Evolutionary conservation across 2,797 vertebrate genomes (phyloP).

Genomic region (Knipowitschia caucasica): DNA sequence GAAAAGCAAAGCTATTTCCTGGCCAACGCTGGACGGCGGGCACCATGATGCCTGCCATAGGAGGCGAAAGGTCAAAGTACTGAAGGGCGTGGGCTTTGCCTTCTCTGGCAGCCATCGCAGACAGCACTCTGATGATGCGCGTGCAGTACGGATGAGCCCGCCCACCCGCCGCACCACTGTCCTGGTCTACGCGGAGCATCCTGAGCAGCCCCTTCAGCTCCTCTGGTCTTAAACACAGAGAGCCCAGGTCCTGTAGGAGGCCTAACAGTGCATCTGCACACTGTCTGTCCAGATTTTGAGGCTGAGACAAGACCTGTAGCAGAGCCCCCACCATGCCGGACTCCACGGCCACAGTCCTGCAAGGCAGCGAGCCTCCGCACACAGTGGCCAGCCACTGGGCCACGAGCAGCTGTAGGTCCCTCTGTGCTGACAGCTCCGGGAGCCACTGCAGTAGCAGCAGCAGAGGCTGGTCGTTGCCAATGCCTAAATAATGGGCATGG

Average conservation of each 20-base stretch:
- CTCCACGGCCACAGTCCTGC: slow-evolving; percentile 87
- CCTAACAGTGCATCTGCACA: slow-evolving; percentile 85
- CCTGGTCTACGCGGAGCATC: slow-evolving; percentile 73
- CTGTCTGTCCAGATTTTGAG: slow-evolving; percentile 71
- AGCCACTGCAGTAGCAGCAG: slow-evolving; percentile 91
- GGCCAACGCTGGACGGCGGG: slow-evolving; percentile 92
- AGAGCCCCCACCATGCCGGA: slow-evolving; percentile 86
- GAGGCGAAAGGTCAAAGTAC: slow-evolving; percentile 91
- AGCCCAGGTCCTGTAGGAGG: slow-evolving; percentile 84
- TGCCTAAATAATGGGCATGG: slow-evolving; percentile 71
- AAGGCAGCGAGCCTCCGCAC: slow-evolving; percentile 84
- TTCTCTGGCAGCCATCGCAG: slow-evolving; percentile 83
- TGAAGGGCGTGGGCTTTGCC: slow-evolving; percentile 79
- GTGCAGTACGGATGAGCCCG: slow-evolving; percentile 72
- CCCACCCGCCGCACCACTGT: slow-evolving; percentile 24
- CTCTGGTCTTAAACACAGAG: slow-evolving; percentile 82
- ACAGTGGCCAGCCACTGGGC: slow-evolving; percentile 82
- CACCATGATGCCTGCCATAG: slow-evolving; percentile 97
- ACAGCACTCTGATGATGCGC: slow-evolving; percentile 80
- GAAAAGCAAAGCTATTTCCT: slow-evolving; percentile 88
- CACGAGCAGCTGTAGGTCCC: slow-evolving; percentile 85
- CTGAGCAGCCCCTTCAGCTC: slow-evolving; percentile 85
- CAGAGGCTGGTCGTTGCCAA: slow-evolving; percentile 90
- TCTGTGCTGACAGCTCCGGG: slow-evolving; percentile 74
- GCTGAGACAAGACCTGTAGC: slow-evolving; percentile 77